phyloP scores from a whole-genome alignment of 1,140 invertebrate species.

The Drosophila aff. region DNA sequence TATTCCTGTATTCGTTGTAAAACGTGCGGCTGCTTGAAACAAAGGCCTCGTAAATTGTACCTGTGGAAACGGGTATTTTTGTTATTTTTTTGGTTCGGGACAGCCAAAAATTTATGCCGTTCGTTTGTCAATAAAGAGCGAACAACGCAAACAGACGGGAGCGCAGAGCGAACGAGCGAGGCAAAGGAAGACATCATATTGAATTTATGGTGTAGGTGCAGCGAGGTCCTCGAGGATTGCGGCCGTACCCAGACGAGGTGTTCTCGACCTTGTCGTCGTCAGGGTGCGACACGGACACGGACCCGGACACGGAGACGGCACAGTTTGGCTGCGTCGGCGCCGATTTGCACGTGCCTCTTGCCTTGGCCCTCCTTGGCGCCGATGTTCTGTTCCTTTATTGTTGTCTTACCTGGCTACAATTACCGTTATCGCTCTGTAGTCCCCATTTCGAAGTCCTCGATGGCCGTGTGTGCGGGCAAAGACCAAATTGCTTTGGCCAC shows the following conservation, averaged over 20 bases:
- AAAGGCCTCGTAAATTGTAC: slow-evolving; percentile 22
- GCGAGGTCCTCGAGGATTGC: slow-evolving; percentile 29
- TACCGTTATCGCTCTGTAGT: slow-evolving; percentile 50
- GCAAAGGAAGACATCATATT: slow-evolving; percentile 51
- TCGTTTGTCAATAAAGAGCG: slow-evolving; percentile 57
- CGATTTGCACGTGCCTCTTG: slow-evolving; percentile 44
- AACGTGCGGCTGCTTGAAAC: slow-evolving; percentile 20
- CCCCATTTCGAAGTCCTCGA: background rate
- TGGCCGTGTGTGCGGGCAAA: slow-evolving; percentile 17
- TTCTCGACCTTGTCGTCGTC: slow-evolving; percentile 13
- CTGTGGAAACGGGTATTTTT: slow-evolving; percentile 3
- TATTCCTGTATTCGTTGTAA: slow-evolving; percentile 7
- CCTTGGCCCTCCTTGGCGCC: slow-evolving; percentile 1
- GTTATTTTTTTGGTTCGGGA: background rate
- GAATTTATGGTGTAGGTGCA: slow-evolving; percentile 70
- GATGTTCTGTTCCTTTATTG: slow-evolving; percentile 32
- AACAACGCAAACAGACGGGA: slow-evolving; percentile 24
- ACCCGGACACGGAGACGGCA: slow-evolving; percentile 15
- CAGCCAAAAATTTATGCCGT: slow-evolving; percentile 43
- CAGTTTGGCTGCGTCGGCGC: slow-evolving; percentile 41
- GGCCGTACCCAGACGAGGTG: background rate
- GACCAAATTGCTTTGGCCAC: slow-evolving; percentile 61
- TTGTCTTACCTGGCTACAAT: slow-evolving; percentile 76
- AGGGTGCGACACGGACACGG: slow-evolving; percentile 41
- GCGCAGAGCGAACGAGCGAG: slow-evolving; percentile 5